Evolutionary conservation across 1,140 invertebrate genomes (phyloP).

Genomic region (Drosophila ananassae): DNA sequence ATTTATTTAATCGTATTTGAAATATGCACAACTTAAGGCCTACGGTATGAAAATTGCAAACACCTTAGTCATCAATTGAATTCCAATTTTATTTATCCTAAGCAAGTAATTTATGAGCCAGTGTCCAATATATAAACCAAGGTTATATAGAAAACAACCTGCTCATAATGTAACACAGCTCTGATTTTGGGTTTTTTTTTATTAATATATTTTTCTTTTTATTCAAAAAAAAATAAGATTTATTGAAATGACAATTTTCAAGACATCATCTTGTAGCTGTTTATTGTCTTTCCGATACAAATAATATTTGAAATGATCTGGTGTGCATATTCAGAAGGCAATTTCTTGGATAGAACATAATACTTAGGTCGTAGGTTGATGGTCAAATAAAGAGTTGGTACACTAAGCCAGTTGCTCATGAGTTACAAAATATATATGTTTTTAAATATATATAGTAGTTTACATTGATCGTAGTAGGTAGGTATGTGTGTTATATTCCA

Average conservation of each 20-base stretch:
- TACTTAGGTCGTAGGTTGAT: slow-evolving; percentile 31
- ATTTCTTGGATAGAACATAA: slow-evolving; percentile 61
- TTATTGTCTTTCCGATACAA: slow-evolving; percentile 72
- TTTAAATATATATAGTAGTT: not conserved
- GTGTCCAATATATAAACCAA: slow-evolving; percentile 46
- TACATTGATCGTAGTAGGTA: slow-evolving; percentile 39
- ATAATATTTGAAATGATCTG: slow-evolving; percentile 21
- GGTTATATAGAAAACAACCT: slow-evolving; percentile 57
- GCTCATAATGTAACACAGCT: slow-evolving; percentile 72
- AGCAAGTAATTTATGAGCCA: slow-evolving; percentile 47
- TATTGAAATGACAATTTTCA: slow-evolving; percentile 72
- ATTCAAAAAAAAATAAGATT: slow-evolving; percentile 2
- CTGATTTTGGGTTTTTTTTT: slow-evolving; percentile 55
- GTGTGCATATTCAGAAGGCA: slow-evolving; percentile 66
- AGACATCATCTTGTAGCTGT: slow-evolving; percentile 35
- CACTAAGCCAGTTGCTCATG: slow-evolving; percentile 27
- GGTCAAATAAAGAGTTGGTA: slow-evolving; percentile 31
- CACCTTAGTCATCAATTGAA: slow-evolving; percentile 34
- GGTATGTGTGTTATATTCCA: slow-evolving; percentile 29
- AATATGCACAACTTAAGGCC: slow-evolving; percentile 78
- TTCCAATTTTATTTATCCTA: slow-evolving; percentile 30
- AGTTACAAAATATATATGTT: slow-evolving; percentile 32
- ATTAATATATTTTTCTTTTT: not conserved
- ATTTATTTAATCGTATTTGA: slow-evolving; percentile 39
- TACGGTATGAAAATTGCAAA: slow-evolving; percentile 77